Evolutionary conservation across 2,888 invertebrate genomes (phyloP).

Genomic region (Pimpla rufipes): DNA sequence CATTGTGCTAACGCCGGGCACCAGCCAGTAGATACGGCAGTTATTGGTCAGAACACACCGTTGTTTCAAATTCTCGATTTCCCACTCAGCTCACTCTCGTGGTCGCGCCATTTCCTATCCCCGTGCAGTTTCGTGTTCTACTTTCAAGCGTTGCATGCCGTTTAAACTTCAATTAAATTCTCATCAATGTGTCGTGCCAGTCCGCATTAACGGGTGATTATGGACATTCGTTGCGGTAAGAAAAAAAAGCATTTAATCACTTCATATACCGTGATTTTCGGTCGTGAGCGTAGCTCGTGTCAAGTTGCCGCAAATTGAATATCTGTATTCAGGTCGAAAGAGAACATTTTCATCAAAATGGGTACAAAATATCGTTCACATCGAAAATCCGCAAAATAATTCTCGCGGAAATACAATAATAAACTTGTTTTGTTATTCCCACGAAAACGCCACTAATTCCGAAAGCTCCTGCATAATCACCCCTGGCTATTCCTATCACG

Average conservation of each 20-base stretch:
- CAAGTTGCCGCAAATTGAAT: no score
- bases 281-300: no score
- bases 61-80: slow-evolving; percentile 36
- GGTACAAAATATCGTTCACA: no score
- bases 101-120: background rate
- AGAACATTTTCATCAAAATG: no score
- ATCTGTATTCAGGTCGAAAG: no score
- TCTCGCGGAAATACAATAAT: no score
- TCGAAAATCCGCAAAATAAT: no score
- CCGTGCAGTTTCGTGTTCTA: background rate
- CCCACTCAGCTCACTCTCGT: slow-evolving; percentile 1
- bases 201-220: background rate
- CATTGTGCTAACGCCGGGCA: slow-evolving; percentile 40
- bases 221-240: background rate
- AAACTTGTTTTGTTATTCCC: no score
- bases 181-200: background rate
- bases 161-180: slow-evolving; percentile 8
- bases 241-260: background rate
- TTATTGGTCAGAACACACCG: slow-evolving; percentile 48
- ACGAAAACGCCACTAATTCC: no score
- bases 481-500: no score
- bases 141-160: background rate
- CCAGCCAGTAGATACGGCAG: slow-evolving; percentile 29
- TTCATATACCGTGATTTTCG: no score
- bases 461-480: no score